phyloP scores from a whole-genome alignment of 2,797 vertebrate species.

The Prunella strophiata region DNA sequence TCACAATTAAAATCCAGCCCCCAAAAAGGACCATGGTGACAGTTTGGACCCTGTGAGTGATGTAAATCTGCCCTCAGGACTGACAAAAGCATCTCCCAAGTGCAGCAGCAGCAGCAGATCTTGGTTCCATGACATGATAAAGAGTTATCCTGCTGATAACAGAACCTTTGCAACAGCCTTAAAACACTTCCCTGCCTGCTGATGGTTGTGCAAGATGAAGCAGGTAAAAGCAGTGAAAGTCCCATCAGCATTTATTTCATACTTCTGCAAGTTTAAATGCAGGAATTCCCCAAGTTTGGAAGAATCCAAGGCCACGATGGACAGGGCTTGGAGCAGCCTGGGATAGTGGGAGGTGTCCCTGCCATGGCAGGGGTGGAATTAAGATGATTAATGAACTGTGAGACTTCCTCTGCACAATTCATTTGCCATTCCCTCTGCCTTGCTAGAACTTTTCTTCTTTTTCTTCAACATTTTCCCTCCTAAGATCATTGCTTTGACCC shows the following conservation, averaged over 20 bases:
- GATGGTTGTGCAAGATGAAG: not conserved
- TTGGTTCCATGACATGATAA: not conserved
- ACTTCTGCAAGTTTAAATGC: not conserved
- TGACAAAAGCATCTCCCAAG: not conserved
- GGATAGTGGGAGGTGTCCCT: not conserved
- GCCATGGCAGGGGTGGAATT: not conserved
- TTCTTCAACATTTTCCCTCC: not conserved
- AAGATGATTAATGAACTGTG: not conserved
- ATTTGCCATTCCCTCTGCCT: not conserved
- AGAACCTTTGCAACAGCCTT: not conserved
- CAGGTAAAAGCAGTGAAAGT: not conserved
- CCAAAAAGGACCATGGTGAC: not conserved
- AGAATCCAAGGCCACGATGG: accelerated
- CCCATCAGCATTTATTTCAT: not conserved
- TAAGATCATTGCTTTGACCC: not conserved
- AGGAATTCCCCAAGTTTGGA: not conserved
- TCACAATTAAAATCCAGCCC: not conserved
- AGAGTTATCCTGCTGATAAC: not conserved
- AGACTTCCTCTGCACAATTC: not conserved
- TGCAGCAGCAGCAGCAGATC: not conserved
- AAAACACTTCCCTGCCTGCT: not conserved
- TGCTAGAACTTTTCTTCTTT: not conserved
- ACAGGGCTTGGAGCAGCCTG: not conserved
- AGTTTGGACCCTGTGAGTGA: not conserved
- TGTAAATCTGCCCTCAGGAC: not conserved